Percentiles rank a stretch among this genome's conserved stretches.
These are phyloP conservation scores for Brachionus asplanchnoidis DNA, from an alignment of 1,140 invertebrate species.

Conservation along the genomic window DNA sequence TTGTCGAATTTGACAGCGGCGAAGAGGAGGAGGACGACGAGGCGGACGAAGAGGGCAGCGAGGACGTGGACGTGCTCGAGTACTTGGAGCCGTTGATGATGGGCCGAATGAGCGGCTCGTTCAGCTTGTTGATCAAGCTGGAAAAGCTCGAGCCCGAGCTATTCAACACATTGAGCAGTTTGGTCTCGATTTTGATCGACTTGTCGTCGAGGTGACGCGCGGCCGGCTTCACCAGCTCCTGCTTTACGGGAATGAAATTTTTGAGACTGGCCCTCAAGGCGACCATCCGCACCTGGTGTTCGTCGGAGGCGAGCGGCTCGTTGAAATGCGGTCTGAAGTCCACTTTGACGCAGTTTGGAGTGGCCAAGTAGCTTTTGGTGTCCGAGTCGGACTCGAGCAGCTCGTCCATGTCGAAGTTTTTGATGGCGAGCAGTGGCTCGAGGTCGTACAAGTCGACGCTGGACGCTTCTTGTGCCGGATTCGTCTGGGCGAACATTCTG, in stretches of 20 bases:
- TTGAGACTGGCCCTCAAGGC: background rate
- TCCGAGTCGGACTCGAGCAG: background rate
- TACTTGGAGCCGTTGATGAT: background rate
- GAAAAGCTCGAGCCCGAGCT: background rate
- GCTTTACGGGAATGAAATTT: background rate
- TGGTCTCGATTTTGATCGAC: background rate
- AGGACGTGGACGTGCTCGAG: background rate
- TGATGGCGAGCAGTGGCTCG: background rate
- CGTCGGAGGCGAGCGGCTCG: background rate
- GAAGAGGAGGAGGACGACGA: conserved; percentile 18
- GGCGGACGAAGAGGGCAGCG: conserved; percentile 7
- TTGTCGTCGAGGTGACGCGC: background rate
- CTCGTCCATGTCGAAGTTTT: background rate
- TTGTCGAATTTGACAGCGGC: background rate
- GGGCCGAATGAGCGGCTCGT: background rate
- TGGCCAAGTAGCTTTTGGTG: background rate
- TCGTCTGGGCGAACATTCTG: background rate
- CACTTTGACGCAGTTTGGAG: background rate
- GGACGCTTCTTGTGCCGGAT: background rate
- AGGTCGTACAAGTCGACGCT: background rate
- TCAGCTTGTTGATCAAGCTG: background rate
- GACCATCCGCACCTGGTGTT: background rate
- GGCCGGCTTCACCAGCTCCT: background rate
- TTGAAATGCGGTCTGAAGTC: background rate
- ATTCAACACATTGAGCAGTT: background rate